Evolutionary conservation across 1,140 invertebrate genomes (phyloP).

Genomic region (Anastrepha ludens): DNA sequence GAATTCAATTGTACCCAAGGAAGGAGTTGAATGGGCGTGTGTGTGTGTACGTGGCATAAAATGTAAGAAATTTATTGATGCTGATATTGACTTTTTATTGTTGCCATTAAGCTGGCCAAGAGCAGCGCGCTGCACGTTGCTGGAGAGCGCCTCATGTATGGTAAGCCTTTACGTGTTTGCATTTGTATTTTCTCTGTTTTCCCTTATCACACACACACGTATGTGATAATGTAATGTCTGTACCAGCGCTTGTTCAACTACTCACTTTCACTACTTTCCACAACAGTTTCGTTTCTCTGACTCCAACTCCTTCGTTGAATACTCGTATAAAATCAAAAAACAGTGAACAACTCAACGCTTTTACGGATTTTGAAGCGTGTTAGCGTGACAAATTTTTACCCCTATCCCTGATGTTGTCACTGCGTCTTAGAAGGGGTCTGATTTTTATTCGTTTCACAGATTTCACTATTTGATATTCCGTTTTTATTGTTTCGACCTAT

Average conservation of each 20-base stretch:
- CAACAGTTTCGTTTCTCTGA: background rate
- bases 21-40: background rate
- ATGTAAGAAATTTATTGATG: constrained; percentile 65
- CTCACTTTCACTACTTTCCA: background rate
- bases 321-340: constrained; percentile 64
- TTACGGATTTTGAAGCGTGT: constrained; percentile 27
- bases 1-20: background rate
- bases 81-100: constrained; percentile 70
- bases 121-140: background rate
- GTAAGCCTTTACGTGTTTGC: background rate
- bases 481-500: constrained; percentile 74
- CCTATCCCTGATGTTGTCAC: background rate
- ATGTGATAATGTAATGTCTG: background rate
- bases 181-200: background rate
- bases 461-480: constrained; percentile 72
- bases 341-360: background rate
- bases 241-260: background rate
- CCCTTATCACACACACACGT: too few species aligned
- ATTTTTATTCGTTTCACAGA: constrained; percentile 63
- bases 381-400: constrained; percentile 50
- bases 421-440: constrained; percentile 54
- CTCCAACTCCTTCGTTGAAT: background rate
- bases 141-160: background rate
- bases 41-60: background rate
- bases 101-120: constrained; percentile 32